phyloP scores from a whole-genome alignment of 1,140 invertebrate species.

The Drosophila simulans region DNA sequence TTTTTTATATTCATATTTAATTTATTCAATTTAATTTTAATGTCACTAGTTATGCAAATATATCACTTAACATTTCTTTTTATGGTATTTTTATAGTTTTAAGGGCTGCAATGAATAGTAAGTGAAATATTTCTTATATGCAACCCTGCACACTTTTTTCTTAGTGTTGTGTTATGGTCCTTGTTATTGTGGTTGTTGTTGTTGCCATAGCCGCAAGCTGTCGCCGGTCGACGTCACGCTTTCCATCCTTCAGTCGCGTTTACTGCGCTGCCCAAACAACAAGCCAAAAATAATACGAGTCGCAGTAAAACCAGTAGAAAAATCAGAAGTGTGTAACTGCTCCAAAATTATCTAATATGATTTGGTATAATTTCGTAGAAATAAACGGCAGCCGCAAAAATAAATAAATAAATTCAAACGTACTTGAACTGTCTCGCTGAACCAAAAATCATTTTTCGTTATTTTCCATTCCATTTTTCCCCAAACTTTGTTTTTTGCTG shows the following conservation, averaged over 20 bases:
- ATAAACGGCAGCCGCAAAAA: slow-evolving; percentile 7
- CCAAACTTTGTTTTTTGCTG: slow-evolving; percentile 23
- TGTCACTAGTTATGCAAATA: too few species aligned
- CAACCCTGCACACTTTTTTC: not conserved
- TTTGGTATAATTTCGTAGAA: slow-evolving; percentile 29
- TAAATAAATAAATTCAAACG: slow-evolving; percentile 28
- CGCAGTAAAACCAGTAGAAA: slow-evolving; percentile 18
- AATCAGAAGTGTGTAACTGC: slow-evolving; percentile 50
- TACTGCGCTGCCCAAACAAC: slow-evolving; percentile 63
- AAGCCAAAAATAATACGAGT: slow-evolving; percentile 13
- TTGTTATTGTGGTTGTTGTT: slow-evolving; percentile 47
- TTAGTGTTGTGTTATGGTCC: slow-evolving; percentile 28
- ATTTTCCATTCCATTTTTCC: slow-evolving; percentile 25
- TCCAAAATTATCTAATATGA: slow-evolving; percentile 30
- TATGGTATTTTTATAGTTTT: too few species aligned
- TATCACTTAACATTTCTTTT: too few species aligned
- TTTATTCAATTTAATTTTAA: too few species aligned
- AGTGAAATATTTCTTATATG: not conserved
- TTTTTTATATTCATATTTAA: too few species aligned
- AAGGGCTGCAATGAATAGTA: too few species aligned
- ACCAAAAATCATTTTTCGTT: slow-evolving; percentile 58
- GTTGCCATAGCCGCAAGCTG: slow-evolving; percentile 73
- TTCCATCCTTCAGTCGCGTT: slow-evolving; percentile 68
- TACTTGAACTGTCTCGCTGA: slow-evolving; percentile 78
- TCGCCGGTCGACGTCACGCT: slow-evolving; percentile 72